A percentile compares a stretch with the other conserved stretches of the same genome.
phyloP scores from a whole-genome alignment of 2,113 vertebrate genomes.

The Rhynchomys soricoides region DNA sequence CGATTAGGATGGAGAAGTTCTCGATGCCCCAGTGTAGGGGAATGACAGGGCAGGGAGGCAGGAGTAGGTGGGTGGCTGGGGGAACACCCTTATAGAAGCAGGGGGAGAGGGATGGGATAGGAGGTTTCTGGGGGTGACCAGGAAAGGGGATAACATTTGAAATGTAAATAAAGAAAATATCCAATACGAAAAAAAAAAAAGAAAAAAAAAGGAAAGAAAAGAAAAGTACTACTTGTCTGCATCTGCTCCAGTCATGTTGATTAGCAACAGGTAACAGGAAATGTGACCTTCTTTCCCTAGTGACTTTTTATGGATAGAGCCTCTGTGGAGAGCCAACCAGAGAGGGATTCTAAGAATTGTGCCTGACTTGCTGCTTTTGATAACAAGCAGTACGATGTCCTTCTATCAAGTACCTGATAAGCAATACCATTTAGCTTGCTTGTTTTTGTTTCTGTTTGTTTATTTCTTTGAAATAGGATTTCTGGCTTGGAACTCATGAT shows the following conservation, averaged over 20 bases:
- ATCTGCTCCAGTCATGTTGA: background rate
- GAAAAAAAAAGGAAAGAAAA: too few species aligned
- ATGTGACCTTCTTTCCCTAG: background rate
- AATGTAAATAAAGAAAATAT: too few species aligned
- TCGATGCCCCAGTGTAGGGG: too few species aligned
- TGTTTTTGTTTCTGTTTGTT: background rate
- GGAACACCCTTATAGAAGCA: too few species aligned
- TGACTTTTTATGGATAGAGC: background rate
- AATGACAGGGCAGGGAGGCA: too few species aligned
- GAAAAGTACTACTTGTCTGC: background rate
- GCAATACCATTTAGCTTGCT: background rate
- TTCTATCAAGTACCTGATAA: background rate
- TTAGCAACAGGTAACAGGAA: background rate
- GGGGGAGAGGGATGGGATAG: too few species aligned
- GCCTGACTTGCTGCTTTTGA: background rate
- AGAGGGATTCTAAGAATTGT: background rate
- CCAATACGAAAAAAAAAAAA: too few species aligned
- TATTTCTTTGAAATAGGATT: background rate
- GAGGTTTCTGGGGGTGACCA: too few species aligned
- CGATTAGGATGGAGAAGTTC: rapidly evolving
- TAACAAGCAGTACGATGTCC: background rate
- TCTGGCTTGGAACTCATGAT: background rate
- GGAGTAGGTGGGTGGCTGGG: too few species aligned
- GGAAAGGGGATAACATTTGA: too few species aligned
- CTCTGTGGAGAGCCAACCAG: background rate